Base-by-base conservation (phyloP, 92 coral and sea anemone genomes). In the Epizoanthus scotinus region DNA sequence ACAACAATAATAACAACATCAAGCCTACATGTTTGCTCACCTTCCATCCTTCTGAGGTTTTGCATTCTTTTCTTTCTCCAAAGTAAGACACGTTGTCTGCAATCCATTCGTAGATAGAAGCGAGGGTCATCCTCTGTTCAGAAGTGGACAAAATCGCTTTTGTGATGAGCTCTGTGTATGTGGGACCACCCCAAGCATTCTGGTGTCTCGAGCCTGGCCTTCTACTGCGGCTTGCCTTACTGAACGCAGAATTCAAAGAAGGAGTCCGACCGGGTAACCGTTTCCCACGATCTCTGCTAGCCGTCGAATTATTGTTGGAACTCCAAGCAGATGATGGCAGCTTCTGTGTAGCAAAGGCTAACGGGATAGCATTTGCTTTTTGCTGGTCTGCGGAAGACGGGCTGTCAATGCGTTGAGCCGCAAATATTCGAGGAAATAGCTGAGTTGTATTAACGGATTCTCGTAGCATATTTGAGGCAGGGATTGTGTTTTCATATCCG, bases 161-260 rank as follows among this genome's bases (percentile, higher is more conserved):
- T 74, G 80, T 74, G 34, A 74, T 74, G 5, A 74, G 80, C 52
- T 74, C 80, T 4, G 80, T 74, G 67, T 74, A 74, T 0, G 80
- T 74, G n/a, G 80, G 80, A 8, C 67, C 67, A 36, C 80, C 80
- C 80, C 80, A 74, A 0, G 80, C 80, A 74, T 74, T 74, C 29
- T 74, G 67, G 80, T 74, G 67, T 2, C 67, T 31, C 28, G 80
- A 74, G 34, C 28, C 58, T 42, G 57, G 20, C 67, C 67, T 74
- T 20, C 80, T 36, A n/a, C 54, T 25, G 15, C 54, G 44, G 67
- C 25, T 57, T 27, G 80, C 40, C 36, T 67, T 74, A 31, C 5
- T 57, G 42, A 74, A 74, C 22, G 55, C 80, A 36, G 72, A 38
- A 67, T 67, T 1, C 53, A 15, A 26, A 34, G 80, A 73, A n/a